These are phyloP conservation scores for Tringa solitaria DNA, from an alignment of 2,113 vertebrate genomes.

Conservation along the genomic window DNA sequence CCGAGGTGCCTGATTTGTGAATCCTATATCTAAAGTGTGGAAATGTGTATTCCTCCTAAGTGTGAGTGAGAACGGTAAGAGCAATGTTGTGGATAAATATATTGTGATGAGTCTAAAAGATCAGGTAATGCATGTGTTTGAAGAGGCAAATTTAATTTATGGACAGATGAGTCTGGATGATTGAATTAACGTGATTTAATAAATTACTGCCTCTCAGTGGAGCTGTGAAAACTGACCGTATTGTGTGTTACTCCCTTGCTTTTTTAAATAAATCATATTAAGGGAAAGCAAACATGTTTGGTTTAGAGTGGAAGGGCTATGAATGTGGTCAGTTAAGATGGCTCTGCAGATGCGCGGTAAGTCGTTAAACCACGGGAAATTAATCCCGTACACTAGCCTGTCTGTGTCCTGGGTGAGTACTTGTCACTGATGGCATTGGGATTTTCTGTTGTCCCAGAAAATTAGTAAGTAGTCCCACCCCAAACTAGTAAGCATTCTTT, in stretches of 20 bases:
- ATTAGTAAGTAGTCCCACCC: background rate
- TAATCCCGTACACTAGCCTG: fast-evolving
- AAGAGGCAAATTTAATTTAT: background rate
- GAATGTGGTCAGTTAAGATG: background rate
- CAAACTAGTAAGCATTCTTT: background rate
- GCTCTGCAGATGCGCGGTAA: background rate
- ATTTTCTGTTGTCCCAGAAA: background rate
- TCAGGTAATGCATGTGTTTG: background rate
- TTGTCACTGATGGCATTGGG: background rate
- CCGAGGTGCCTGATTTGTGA: background rate
- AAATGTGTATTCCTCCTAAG: background rate
- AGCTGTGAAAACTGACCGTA: background rate
- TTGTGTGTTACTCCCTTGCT: background rate
- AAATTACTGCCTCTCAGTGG: background rate
- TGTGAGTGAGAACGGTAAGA: background rate
- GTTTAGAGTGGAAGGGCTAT: background rate
- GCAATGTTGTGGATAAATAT: background rate
- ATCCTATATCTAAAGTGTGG: background rate
- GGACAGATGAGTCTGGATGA: background rate
- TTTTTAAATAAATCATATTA: background rate
- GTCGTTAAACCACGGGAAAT: background rate
- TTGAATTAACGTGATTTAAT: background rate
- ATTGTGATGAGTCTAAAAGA: background rate
- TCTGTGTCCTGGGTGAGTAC: too few species aligned
- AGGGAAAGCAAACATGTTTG: background rate